Evolutionary conservation across 2,113 vertebrate genomes (phyloP).

Genomic region (Serinus canaria): DNA sequence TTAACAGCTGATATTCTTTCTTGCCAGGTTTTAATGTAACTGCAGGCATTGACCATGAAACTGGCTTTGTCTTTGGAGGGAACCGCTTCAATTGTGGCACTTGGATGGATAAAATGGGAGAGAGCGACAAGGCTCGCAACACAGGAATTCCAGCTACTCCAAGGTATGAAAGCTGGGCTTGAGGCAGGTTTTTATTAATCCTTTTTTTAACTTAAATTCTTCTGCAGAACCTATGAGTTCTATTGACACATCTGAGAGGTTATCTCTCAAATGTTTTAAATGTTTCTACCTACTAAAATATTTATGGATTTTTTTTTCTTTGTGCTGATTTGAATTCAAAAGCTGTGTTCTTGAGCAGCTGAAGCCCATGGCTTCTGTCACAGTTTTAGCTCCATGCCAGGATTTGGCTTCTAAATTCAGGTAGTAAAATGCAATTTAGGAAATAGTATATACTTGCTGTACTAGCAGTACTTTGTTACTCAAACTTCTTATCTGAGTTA

Average conservation of each 20-base stretch:
- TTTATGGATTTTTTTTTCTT: not conserved
- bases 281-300: not conserved
- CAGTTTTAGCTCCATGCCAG: not conserved
- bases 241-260: not conserved
- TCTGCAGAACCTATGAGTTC: not conserved
- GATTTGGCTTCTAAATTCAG: not conserved
- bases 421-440: not conserved
- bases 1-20: not conserved
- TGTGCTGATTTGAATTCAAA: not conserved
- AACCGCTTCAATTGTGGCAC: slow-evolving; percentile 96
- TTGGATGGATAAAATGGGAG: slow-evolving; percentile 99
- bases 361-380: not conserved
- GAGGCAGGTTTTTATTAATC: not conserved
- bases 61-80: slow-evolving; percentile 92
- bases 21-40: slow-evolving; percentile 84
- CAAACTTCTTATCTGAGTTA: not conserved
- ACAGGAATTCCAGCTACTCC: slow-evolving; percentile 90
- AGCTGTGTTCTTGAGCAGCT: not conserved
- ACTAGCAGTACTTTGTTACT: not conserved
- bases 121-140: slow-evolving; percentile 88
- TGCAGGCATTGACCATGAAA: slow-evolving; percentile 79
- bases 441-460: not conserved
- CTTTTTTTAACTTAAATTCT: not conserved
- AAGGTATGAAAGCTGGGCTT: not conserved
- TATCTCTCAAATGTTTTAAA: not conserved